phyloP scores from a whole-genome alignment of 2,888 invertebrate genomes.

The Volucella inanis region DNA sequence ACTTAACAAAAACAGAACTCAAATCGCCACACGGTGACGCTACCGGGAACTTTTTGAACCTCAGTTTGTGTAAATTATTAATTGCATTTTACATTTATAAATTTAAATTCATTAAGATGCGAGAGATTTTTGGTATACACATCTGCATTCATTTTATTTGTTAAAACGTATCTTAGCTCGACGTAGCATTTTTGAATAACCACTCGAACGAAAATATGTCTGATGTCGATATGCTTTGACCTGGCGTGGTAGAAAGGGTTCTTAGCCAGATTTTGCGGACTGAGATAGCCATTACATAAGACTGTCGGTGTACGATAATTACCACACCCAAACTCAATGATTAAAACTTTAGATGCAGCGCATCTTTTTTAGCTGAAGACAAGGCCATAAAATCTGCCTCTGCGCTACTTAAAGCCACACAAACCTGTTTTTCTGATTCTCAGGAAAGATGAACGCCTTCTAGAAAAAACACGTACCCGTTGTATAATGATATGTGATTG shows the following conservation, averaged over 20 bases:
- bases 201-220: slow-evolving; percentile 36
- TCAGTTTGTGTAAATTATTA: too few relatives aligned
- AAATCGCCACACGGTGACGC: too few relatives aligned
- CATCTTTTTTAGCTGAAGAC: slow-evolving; percentile 36
- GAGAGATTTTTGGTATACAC: slow-evolving; percentile 36
- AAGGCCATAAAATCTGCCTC: slow-evolving; percentile 28
- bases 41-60: too few relatives aligned
- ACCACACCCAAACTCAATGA: slow-evolving; percentile 8
- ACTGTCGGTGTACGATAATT: slow-evolving; percentile 11
- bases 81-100: too few relatives aligned
- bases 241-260: slow-evolving; percentile 43
- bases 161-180: slow-evolving; percentile 32
- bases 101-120: too few relatives aligned
- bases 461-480: slow-evolving; percentile 13
- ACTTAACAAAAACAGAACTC: too few relatives aligned
- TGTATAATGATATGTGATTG: slow-evolving; percentile 12
- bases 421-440: slow-evolving; percentile 12
- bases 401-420: slow-evolving; percentile 27
- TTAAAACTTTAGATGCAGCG: slow-evolving; percentile 14
- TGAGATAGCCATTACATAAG: slow-evolving; percentile 26
- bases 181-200: slow-evolving; percentile 45
- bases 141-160: slow-evolving; percentile 43
- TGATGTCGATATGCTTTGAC: slow-evolving; percentile 50
- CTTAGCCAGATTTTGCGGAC: slow-evolving; percentile 51
- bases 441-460: slow-evolving; percentile 1